Base-by-base conservation (phyloP, 2,888 invertebrate species). In the Leptinotarsa juncta region DNA sequence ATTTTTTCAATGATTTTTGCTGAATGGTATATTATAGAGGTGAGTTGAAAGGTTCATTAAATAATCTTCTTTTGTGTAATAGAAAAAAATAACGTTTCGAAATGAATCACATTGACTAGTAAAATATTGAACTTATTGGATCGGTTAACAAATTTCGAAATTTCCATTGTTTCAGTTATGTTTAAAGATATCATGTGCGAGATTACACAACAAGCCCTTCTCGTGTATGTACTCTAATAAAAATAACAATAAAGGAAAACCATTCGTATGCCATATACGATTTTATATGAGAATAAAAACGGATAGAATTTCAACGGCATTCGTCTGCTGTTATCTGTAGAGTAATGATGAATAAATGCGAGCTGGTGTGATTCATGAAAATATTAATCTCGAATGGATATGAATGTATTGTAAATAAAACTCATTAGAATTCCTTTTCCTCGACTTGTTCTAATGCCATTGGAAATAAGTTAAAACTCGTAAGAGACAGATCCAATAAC, bases 241-340 rank as follows among this genome's bases (percentile, higher is more conserved):
- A 76, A 76, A 73, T 76, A 73, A 76, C 76, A 76, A 76, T 76
- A 76, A 74, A 76, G 60, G 67, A 42, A 49, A 69, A 60, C 71
- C 72, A 74, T 74, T 71, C 67, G 70, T 60, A 74, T 70, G 70
- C 77, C 53, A 72, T 77, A 77, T 77, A 73, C 68, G 77, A 67
- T 72, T 74, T 70, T 65, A 70, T 70, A 74, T 51, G 74, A 55
- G 74, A 70, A 74, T 77, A 67, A 74, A 53, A 74, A 67, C 53
- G 49, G 60, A 66, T 67, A 71, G 70, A 77, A 67, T 67, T 70
- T 76, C 71, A 67, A 67, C 72, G 57, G 70, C 68, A 50, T 12
- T 53, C 32, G 55, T 65, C 48, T 65, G 70, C 42, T 32, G 48
- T 57, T 69, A 57, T 57, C 57, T 60, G 16, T 5, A 57, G 20